Evolutionary conservation across 1,140 invertebrate genomes (phyloP), one percentile per base, ranked within the genome.

Genomic region (Oreohelix idahoensis): DNA sequence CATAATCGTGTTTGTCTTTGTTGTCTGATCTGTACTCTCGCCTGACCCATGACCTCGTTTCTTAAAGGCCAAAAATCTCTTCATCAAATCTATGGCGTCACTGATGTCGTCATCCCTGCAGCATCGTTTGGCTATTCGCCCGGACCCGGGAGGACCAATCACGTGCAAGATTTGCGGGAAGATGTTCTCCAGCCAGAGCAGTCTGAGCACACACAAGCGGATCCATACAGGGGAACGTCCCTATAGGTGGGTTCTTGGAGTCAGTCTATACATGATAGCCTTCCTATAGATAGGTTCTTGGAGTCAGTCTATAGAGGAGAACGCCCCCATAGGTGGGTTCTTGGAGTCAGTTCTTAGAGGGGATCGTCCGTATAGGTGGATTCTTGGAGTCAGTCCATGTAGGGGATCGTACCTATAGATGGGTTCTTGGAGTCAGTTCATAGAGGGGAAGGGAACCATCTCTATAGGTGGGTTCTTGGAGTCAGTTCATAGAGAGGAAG

Each of bases 181-280:
- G 81, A 63, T 87, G 26, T 90, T 90, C 75, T 86, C 87, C 35
- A 88, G 87, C 81, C 87, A 87, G 23, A 89, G 87, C 76, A 89
- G 87, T 70, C 79, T 90, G 45, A 86, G 85, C 39, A 89, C 87
- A 0, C 89, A 90, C 79, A 87, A 87, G 73, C 77, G 89, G n/a
- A 89, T 90, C n/a, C 89, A 90, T 69, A 89, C 87, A 26, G 89
- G 89, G 5, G 88, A 89, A 32, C 58, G 88, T 29, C 89, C 89
- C 0, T 90, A 90, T 79, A 79, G 84, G 58, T 80, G 35, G 49
- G 75, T 77, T 1, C 23, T 49, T 17, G 35, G 39, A 32, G 29
- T 78, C 2, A 49, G 17, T n/a, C n/a, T n/a, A n/a, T n/a, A n/a
- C n/a, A n/a, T n/a, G n/a, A n/a, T n/a, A n/a, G n/a, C n/a, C n/a